Conservation (phyloP, 2,113 vertebrate species). For the Tupaia tana region DNA sequence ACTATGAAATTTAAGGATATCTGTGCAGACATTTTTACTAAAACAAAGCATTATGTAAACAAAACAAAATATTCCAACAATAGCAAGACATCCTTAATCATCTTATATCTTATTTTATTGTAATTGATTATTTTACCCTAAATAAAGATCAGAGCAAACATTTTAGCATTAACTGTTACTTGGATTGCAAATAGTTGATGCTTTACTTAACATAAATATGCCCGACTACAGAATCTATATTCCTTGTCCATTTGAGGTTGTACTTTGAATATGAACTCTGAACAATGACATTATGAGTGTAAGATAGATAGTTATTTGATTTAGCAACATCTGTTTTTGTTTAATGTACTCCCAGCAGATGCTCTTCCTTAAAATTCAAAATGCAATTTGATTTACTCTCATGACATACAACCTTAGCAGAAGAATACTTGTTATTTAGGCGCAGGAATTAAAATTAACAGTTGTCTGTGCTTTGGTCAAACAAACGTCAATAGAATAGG, state of each 20-base stretch:
- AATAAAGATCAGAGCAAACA: neutral
- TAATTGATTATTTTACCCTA: neutral
- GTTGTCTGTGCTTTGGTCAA: conserved; percentile 54
- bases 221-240: neutral
- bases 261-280: conserved; percentile 71
- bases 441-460: conserved; percentile 52
- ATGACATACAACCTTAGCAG: conserved; percentile 61
- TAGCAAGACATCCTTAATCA: neutral
- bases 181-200: neutral
- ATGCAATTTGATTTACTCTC: conserved; percentile 77
- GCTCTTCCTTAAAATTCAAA: conserved; percentile 81
- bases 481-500: conserved; percentile 51
- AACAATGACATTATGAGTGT: conserved; percentile 67
- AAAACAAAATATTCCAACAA: neutral
- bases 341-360: conserved; percentile 80
- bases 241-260: conserved; percentile 59
- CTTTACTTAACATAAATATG: conserved; percentile 37
- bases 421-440: conserved; percentile 54
- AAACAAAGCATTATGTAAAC: neutral
- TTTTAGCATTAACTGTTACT: neutral
- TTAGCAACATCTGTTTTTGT: conserved; percentile 83
- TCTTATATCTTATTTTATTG: neutral
- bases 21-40: accelerated
- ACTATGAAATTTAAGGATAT: neutral
- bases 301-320: conserved; percentile 85